phyloP scores from a whole-genome alignment of 2,113 vertebrate genomes.

The Glaucomys volans region DNA sequence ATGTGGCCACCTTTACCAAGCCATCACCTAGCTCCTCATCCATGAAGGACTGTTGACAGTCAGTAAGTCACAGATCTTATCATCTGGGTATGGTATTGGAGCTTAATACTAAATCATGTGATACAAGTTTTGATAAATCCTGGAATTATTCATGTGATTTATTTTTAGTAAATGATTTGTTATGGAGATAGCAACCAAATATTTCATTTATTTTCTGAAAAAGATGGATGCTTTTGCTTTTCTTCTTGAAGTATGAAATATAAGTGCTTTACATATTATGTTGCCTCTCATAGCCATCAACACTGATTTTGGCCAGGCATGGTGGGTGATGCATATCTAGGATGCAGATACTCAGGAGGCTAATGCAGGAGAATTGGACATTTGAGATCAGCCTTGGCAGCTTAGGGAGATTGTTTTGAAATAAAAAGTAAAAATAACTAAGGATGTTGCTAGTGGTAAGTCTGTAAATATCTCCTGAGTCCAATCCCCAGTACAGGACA shows the following conservation, averaged over 20 bases:
- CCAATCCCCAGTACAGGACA: too few species aligned
- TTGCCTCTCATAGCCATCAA: not conserved
- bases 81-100: not conserved
- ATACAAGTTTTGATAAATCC: too few species aligned
- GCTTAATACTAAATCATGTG: not conserved
- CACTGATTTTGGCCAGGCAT: not conserved
- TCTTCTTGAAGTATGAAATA: not conserved
- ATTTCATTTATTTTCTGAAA: not conserved
- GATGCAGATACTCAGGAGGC: too few species aligned
- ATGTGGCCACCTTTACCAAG: not conserved
- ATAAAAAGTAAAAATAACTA: not conserved
- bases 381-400: too few species aligned
- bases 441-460: too few species aligned
- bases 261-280: not conserved
- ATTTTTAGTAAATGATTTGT: too few species aligned
- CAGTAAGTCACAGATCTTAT: not conserved
- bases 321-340: too few species aligned
- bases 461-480: too few species aligned
- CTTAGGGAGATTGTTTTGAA: not conserved
- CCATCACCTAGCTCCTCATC: not conserved
- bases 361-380: too few species aligned
- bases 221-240: not conserved
- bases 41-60: not conserved
- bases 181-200: not conserved
- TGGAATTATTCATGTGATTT: too few species aligned